phyloP scores from a whole-genome alignment of 2,113 vertebrate species.

The mouse (Mus musculus) region GRCm39 chr3:84933501-84934000 shows the following conservation, averaged over 20 bases:
- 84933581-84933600: fast-evolving
- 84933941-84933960: neutral
- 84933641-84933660: neutral
- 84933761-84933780: fast-evolving
- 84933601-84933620: conserved; percentile 10
- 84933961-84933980: neutral
- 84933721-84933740: neutral
- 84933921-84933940: neutral
- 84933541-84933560: neutral
- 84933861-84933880: neutral
- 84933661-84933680: neutral
- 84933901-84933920: neutral
- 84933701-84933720: fast-evolving
- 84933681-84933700: neutral
- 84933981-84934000: neutral
- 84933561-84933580: neutral
- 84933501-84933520: neutral
- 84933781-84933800: neutral
- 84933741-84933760: fast-evolving
- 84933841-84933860: neutral
- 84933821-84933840: neutral
- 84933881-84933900: neutral
- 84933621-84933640: neutral
- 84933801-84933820: neutral
- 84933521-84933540: neutral